A percentile compares a stretch with the other conserved stretches of the same genome.
phyloP scores from a whole-genome alignment of 2,888 invertebrate genomes.

The Sphinx pinastri region DNA sequence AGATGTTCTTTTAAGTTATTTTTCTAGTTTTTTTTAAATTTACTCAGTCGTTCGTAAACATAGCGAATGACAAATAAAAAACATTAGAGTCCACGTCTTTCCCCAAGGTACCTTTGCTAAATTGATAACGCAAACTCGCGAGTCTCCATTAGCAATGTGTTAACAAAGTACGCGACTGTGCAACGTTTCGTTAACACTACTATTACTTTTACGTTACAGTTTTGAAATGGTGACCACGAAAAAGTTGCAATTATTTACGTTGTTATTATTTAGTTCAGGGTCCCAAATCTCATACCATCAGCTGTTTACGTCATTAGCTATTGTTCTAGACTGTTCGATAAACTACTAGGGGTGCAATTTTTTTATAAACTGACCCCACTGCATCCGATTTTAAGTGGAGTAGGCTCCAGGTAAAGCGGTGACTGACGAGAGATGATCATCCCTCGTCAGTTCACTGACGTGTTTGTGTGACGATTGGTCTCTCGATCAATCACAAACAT shows the following conservation, averaged over 20 bases:
- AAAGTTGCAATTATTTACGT: conserved; percentile 30
- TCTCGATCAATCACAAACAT: no score
- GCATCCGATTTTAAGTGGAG: background rate
- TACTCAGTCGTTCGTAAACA: no score
- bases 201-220: conserved; percentile 31
- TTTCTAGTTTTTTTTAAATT: no score
- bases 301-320: background rate
- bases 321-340: conserved; percentile 5
- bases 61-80: no score
- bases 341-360: no score
- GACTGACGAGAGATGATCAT: no score
- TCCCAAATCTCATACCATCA: conserved; percentile 18
- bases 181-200: conserved; percentile 31
- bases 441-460: no score
- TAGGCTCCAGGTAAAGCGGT: no score
- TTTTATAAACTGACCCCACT: background rate
- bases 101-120: background rate
- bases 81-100: background rate
- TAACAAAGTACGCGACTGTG: conserved; percentile 29
- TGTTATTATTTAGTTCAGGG: conserved; percentile 27
- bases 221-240: conserved; percentile 35
- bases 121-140: conserved; percentile 30
- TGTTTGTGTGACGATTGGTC: no score
- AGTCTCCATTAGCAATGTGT: conserved; percentile 29
- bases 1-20: no score